Evolutionary conservation across 2,113 vertebrate genomes (phyloP).

Genomic region (Pachyramphus minor): DNA sequence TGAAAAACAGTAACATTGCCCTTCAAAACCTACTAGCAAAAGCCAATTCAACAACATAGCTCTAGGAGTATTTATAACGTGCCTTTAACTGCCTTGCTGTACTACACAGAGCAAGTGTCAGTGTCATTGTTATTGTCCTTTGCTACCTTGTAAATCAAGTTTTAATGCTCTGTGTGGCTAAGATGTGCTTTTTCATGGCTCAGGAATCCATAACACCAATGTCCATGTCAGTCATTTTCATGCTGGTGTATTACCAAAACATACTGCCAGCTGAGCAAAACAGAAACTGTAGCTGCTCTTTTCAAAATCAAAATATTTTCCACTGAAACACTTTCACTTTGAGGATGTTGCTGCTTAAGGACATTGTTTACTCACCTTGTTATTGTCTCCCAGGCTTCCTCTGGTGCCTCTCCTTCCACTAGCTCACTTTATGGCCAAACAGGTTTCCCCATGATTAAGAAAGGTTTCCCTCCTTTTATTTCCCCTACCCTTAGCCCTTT

Average conservation of each 20-base stretch:
- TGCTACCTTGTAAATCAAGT: background rate
- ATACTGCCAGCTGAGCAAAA: background rate
- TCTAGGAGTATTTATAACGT: accelerated
- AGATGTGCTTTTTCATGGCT: background rate
- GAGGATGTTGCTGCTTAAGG: background rate
- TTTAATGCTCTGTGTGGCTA: background rate
- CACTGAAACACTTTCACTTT: background rate
- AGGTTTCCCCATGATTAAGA: background rate
- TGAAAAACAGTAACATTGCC: accelerated
- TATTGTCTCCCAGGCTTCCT: background rate
- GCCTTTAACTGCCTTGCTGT: background rate
- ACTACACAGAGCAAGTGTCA: background rate
- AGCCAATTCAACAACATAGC: background rate
- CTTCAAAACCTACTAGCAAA: background rate
- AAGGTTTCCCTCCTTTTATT: background rate
- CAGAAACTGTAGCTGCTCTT: background rate
- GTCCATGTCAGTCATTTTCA: background rate
- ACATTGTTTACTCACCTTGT: background rate
- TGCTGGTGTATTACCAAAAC: background rate
- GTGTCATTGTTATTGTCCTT: too few species aligned
- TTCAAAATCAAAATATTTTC: background rate
- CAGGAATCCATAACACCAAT: accelerated
- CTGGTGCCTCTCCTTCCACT: background rate
- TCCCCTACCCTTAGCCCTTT: background rate
- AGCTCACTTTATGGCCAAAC: accelerated